Evolutionary conservation across 2,797 vertebrate species (phyloP).

Genomic region (Streptopelia turtur): DNA sequence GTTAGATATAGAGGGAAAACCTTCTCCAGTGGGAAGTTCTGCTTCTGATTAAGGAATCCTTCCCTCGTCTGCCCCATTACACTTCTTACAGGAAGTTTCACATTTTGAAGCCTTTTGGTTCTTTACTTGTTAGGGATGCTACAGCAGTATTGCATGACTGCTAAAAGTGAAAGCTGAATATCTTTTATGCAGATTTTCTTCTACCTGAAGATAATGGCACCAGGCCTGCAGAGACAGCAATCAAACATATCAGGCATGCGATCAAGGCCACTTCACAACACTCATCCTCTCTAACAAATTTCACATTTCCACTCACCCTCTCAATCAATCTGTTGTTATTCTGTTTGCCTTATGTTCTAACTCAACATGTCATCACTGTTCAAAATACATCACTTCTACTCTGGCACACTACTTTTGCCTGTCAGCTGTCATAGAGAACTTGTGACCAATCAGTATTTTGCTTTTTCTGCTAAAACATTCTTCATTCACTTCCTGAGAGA

Average conservation of each 20-base stretch:
- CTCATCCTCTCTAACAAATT: constrained; percentile 17
- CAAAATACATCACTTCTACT: constrained; percentile 42
- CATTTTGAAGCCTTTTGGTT: not conserved
- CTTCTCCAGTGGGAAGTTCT: not conserved
- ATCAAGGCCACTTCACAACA: constrained; percentile 46
- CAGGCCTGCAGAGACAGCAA: constrained; percentile 26
- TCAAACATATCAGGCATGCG: not conserved
- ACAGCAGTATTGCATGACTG: not conserved
- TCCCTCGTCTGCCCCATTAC: accelerated
- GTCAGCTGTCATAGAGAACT: constrained; percentile 35
- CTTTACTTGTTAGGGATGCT: not conserved
- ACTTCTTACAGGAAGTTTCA: not conserved
- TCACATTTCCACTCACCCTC: constrained; percentile 51
- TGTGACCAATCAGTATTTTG: constrained; percentile 41
- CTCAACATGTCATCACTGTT: constrained; percentile 62
- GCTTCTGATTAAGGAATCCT: not conserved
- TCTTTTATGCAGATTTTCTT: not conserved
- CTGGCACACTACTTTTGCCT: constrained; percentile 28
- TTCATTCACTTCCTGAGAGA: not conserved
- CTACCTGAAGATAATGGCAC: not conserved
- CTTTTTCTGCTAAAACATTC: not conserved
- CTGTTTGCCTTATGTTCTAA: constrained; percentile 71
- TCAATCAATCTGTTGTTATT: constrained; percentile 70
- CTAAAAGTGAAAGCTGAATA: not conserved
- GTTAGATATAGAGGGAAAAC: not conserved